A percentile compares a stretch with the other conserved stretches of the same genome.
phyloP scores from a whole-genome alignment of 2,888 invertebrate genomes.

The Andrena flavipes region DNA sequence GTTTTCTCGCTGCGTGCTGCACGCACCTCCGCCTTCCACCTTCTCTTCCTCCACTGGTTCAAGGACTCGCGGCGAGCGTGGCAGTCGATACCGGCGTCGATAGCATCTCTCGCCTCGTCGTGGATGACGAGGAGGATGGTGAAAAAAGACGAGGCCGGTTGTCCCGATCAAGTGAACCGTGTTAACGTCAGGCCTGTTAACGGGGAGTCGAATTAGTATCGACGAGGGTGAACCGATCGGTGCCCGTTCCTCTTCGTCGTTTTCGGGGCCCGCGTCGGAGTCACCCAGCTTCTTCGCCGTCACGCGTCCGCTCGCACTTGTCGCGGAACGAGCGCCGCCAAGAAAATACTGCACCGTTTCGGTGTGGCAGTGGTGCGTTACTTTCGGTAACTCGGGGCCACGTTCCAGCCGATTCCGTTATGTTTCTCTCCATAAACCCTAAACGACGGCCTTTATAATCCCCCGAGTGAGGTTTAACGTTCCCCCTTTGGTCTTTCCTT shows the following conservation, averaged over 20 bases:
- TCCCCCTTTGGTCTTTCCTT: conserved; percentile 28
- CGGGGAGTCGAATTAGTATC: conserved; percentile 61
- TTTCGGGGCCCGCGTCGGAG: not conserved
- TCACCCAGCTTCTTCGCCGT: not conserved
- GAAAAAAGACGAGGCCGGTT: conserved; percentile 43
- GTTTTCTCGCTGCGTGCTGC: conserved; percentile 68
- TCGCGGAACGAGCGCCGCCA: conserved; percentile 45
- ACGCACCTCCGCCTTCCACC: conserved; percentile 70
- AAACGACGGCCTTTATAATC: conserved; percentile 61
- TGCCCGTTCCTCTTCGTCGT: not conserved
- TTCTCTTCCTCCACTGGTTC: conserved; percentile 71
- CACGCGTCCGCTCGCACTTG: conserved; percentile 1
- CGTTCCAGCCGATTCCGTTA: conserved; percentile 65
- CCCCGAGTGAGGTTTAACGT: conserved; percentile 30
- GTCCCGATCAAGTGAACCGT: conserved; percentile 56
- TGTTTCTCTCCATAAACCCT: conserved; percentile 63
- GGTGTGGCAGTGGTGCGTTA: conserved; percentile 14
- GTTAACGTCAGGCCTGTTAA: conserved; percentile 63
- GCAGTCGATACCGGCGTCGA: conserved; percentile 64
- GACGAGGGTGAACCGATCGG: conserved; percentile 55
- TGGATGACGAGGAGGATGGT: conserved; percentile 57
- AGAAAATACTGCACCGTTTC: conserved; percentile 44
- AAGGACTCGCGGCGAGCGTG: conserved; percentile 72
- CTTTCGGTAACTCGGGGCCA: conserved; percentile 45
- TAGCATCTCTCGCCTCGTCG: conserved; percentile 53